Percentiles rank a stretch among this genome's conserved stretches.
These are phyloP conservation scores for Euproctis similis DNA, from an alignment of 2,888 invertebrate species.

Conservation along the genomic window DNA sequence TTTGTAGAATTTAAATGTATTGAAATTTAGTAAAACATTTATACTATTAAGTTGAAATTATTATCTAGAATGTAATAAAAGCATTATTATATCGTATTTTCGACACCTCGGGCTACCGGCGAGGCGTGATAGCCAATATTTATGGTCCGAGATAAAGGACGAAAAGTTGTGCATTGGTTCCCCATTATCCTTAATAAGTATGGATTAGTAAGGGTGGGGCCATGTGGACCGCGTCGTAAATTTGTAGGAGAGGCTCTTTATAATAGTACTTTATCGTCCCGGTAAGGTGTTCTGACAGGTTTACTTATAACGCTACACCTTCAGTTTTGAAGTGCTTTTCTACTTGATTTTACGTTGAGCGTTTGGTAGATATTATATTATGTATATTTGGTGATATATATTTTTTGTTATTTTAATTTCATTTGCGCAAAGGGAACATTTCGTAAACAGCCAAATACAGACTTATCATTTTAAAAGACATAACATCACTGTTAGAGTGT, in stretches of 20 bases:
- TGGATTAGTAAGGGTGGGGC: conserved; percentile 64
- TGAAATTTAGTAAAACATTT: too few relatives aligned
- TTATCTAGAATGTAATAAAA: conserved; percentile 46
- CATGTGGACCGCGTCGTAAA: conserved; percentile 54
- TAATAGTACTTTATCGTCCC: conserved; percentile 58
- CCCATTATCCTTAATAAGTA: conserved; percentile 73
- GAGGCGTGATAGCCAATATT: conserved; percentile 48
- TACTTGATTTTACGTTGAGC: too few relatives aligned
- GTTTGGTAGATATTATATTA: too few relatives aligned
- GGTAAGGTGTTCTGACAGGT: conserved; percentile 19
- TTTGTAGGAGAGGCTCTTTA: conserved; percentile 56
- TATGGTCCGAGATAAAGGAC: conserved; percentile 62
- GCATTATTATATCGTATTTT: conserved; percentile 51
- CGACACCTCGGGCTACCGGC: conserved; percentile 54
- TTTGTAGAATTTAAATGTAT: too few relatives aligned
- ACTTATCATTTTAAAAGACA: too few relatives aligned
- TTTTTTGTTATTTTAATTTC: too few relatives aligned
- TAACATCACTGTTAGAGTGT: too few relatives aligned
- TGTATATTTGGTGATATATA: too few relatives aligned
- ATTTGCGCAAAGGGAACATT: too few relatives aligned
- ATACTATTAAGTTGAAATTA: conserved; percentile 30
- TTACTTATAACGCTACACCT: conserved; percentile 9
- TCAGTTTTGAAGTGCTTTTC: conserved; percentile 2
- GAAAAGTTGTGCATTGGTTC: conserved; percentile 67
- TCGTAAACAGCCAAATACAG: too few relatives aligned